Percentiles rank a stretch among this genome's conserved stretches.
Evolutionary conservation across 2,113 vertebrate species (phyloP).

Genomic region (Penelope pileata): DNA sequence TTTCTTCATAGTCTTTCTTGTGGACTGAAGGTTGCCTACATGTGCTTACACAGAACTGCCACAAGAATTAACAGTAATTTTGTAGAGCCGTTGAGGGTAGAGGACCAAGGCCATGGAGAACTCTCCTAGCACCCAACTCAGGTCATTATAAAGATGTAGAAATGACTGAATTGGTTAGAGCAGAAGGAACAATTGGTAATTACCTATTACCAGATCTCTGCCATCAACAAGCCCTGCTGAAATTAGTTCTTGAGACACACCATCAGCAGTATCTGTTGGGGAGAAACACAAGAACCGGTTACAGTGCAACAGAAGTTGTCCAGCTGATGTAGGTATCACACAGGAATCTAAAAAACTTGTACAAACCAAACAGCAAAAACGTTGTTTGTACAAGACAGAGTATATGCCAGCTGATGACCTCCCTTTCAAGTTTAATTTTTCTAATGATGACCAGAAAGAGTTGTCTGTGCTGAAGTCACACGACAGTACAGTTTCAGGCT

Average conservation of each 20-base stretch:
- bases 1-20: not conserved
- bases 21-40: not conserved
- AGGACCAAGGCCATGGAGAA: not conserved
- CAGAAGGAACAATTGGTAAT: not conserved
- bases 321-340: not conserved
- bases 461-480: too few relatives aligned
- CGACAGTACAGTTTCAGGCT: not conserved
- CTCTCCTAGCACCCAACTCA: not conserved
- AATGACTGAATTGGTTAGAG: not conserved
- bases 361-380: not conserved
- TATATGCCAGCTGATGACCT: not conserved
- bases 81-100: not conserved
- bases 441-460: not conserved
- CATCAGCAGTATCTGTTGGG: conserved; percentile 93
- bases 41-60: not conserved
- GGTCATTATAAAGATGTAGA: not conserved
- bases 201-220: conserved; percentile 97
- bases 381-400: not conserved
- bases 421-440: not conserved
- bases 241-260: conserved; percentile 97
- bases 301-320: not conserved
- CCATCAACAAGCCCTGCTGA: conserved; percentile 97
- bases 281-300: conserved; percentile 33
- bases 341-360: not conserved
- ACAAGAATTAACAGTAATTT: not conserved